Percentiles rank a stretch among this genome's conserved stretches.
Evolutionary conservation across 2,797 vertebrate species (phyloP).

Genomic region (Galaxias olidus): DNA sequence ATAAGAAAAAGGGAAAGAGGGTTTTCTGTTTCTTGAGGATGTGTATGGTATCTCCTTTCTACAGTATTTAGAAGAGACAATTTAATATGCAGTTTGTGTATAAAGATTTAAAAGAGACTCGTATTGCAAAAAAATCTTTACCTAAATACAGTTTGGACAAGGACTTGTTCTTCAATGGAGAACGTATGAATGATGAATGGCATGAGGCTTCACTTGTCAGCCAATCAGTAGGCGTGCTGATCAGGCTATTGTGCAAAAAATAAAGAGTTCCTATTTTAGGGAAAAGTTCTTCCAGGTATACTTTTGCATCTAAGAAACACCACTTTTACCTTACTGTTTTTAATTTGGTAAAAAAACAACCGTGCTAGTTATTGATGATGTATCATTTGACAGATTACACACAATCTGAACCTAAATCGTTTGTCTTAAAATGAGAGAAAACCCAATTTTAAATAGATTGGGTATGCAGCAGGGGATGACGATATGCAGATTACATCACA

Average conservation of each 20-base stretch:
- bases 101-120: no score
- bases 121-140: slow-evolving; percentile 50
- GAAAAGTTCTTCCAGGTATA: slow-evolving; percentile 14
- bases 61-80: slow-evolving; percentile 1
- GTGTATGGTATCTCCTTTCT: no score
- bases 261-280: slow-evolving; percentile 51
- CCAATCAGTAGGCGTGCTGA: slow-evolving; percentile 60
- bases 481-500: no score
- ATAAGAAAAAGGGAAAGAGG: slow-evolving; percentile 17
- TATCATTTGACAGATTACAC: no score
- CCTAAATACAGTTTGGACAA: slow-evolving; percentile 35
- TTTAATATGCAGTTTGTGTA: slow-evolving; percentile 23
- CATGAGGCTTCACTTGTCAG: slow-evolving; percentile 47
- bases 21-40: not conserved
- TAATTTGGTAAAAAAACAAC: not conserved
- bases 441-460: no score
- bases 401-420: no score
- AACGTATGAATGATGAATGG: slow-evolving; percentile 66
- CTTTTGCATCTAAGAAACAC: no score
- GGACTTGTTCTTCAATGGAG: slow-evolving; percentile 54
- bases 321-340: slow-evolving; percentile 14
- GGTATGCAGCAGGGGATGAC: no score
- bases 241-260: slow-evolving; percentile 50
- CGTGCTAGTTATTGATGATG: not conserved
- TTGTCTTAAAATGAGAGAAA: no score